Percentiles rank a stretch among this genome's conserved stretches.
Evolutionary conservation across 2,113 vertebrate species (phyloP).

Genomic region (Porphyrio hochstetteri): DNA sequence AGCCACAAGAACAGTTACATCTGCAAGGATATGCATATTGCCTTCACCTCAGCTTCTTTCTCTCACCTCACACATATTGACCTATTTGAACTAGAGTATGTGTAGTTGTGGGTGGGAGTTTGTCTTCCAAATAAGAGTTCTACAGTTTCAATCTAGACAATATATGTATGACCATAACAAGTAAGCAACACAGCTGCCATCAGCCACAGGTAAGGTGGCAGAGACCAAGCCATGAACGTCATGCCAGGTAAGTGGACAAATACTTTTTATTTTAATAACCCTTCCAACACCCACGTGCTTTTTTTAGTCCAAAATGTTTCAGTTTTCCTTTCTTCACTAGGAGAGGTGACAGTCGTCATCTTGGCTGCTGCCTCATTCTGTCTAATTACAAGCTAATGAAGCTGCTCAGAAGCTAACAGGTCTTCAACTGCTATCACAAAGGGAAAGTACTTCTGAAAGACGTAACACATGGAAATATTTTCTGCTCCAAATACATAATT

Average conservation of each 20-base stretch:
- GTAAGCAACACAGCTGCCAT: accelerated
- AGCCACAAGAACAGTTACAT: accelerated
- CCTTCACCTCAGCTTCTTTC: neutral
- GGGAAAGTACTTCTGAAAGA: neutral
- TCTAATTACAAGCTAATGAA: neutral
- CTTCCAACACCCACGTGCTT: accelerated
- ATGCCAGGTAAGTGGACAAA: neutral
- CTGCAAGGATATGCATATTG: neutral
- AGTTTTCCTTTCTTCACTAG: neutral
- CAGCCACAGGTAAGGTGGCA: neutral
- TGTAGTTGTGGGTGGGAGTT: neutral
- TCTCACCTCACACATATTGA: neutral
- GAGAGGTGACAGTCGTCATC: neutral
- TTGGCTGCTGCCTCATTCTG: neutral
- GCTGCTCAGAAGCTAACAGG: neutral
- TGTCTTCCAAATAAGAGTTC: neutral
- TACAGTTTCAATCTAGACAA: neutral
- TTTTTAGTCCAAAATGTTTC: neutral
- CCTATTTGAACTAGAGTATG: neutral
- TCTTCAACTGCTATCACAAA: neutral
- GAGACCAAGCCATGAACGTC: neutral
- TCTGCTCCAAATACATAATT: neutral
- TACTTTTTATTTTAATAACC: neutral
- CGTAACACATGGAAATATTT: neutral
- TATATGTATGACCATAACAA: neutral